phyloP scores from a whole-genome alignment of 2,888 invertebrate species.

The Emmelina monodactyla region DNA sequence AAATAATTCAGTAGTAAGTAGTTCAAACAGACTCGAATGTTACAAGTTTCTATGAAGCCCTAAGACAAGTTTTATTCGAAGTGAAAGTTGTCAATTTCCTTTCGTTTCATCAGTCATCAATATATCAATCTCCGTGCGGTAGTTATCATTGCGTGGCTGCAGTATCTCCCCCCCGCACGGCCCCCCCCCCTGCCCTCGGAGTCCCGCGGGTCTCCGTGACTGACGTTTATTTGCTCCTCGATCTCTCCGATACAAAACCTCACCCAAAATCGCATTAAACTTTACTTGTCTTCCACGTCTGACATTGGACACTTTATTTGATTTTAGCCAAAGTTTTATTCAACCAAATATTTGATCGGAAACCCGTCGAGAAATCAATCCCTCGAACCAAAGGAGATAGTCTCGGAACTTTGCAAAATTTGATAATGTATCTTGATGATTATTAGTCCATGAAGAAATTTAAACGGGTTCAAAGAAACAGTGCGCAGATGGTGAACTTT shows the following conservation, averaged over 20 bases:
- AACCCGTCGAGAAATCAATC: not conserved
- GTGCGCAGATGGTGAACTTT: not conserved
- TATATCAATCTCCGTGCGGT: too few relatives aligned
- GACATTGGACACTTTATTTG: not conserved
- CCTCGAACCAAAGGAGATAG: not conserved
- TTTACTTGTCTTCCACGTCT: not conserved
- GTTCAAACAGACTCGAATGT: too few relatives aligned
- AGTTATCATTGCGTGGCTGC: too few relatives aligned
- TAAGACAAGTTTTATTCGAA: too few relatives aligned
- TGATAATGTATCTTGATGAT: not conserved
- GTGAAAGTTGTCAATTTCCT: too few relatives aligned
- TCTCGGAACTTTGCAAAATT: not conserved
- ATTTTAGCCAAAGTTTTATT: too few relatives aligned
- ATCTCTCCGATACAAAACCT: not conserved
- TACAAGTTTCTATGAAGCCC: too few relatives aligned
- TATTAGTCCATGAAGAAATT: constrained; percentile 1
- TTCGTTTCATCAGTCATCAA: too few relatives aligned
- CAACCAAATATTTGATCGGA: not conserved
- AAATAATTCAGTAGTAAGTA: too few relatives aligned
- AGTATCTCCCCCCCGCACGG: not conserved
- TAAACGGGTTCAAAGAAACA: not conserved
- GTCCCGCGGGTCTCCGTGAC: not conserved
- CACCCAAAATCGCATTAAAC: not conserved
- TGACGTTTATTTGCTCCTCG: not conserved
- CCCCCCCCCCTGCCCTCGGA: not conserved